These are phyloP conservation scores for Triplophysa bombifrons DNA, from an alignment of 2,797 vertebrate genomes.

Conservation along the genomic window DNA sequence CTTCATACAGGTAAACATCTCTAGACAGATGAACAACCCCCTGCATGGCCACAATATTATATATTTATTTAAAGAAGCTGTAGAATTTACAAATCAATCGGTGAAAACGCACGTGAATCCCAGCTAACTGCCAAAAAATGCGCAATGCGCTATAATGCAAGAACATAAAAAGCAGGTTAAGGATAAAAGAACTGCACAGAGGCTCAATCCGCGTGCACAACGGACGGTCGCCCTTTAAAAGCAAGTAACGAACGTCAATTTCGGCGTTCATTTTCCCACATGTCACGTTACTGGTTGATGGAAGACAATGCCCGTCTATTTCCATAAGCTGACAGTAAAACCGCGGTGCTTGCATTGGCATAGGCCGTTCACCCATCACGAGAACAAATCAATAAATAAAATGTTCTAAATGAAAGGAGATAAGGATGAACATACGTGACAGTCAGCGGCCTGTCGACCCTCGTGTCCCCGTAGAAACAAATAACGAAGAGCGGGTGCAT, in stretches of 20 bases:
- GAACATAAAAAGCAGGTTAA: not conserved
- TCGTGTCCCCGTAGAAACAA: conserved; percentile 68
- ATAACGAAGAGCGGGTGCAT: conserved; percentile 68
- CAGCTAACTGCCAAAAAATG: conserved; percentile 64
- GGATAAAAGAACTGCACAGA: not conserved
- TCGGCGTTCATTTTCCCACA: not conserved
- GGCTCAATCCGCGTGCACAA: conserved; percentile 10
- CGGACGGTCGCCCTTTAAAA: not conserved
- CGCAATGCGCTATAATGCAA: conserved; percentile 70
- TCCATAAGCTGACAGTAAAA: not conserved
- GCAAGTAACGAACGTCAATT: conserved; percentile 7
- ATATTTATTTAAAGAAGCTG: not conserved
- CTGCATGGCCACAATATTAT: not conserved
- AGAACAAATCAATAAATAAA: not conserved
- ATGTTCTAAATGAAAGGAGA: conserved; percentile 33
- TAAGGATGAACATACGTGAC: conserved; percentile 63
- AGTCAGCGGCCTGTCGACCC: conserved; percentile 73
- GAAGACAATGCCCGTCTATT: conserved; percentile 22
- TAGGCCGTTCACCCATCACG: not conserved
- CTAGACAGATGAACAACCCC: not conserved
- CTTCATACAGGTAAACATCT: not conserved
- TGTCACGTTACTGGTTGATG: conserved; percentile 31
- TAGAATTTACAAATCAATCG: not conserved
- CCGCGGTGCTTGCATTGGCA: not conserved
- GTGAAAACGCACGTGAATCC: conserved; percentile 3